A percentile compares a stretch with the other conserved stretches of the same genome.
Evolutionary conservation across 2,797 vertebrate species (phyloP).

Genomic region (Garrulus glandarius): DNA sequence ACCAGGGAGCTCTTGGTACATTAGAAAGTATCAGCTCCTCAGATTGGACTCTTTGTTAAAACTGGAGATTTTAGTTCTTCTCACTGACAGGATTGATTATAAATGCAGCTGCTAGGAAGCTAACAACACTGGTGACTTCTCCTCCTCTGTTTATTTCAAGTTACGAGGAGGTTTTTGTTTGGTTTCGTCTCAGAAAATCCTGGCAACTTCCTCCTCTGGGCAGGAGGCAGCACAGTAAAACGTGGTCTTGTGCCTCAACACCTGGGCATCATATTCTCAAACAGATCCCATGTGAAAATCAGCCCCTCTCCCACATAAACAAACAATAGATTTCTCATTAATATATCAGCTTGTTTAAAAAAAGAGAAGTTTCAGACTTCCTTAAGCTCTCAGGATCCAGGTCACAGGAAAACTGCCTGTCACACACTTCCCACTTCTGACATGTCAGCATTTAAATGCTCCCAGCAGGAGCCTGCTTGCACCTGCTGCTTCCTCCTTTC

Average conservation of each 20-base stretch:
- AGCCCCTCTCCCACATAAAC: background rate
- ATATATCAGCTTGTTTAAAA: background rate
- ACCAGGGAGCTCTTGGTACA: background rate
- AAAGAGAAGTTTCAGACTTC: background rate
- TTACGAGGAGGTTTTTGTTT: background rate
- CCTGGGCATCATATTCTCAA: background rate
- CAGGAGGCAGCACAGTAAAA: background rate
- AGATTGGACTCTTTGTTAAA: background rate
- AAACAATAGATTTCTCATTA: background rate
- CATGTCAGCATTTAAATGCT: background rate
- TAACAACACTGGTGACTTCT: background rate
- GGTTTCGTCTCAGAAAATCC: background rate
- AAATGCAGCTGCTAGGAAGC: background rate
- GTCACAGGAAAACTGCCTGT: background rate
- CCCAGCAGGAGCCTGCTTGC: background rate
- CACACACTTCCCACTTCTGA: background rate
- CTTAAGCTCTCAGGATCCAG: background rate
- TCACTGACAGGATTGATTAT: background rate
- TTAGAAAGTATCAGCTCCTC: background rate
- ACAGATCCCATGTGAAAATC: background rate
- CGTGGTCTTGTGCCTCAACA: background rate
- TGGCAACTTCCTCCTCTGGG: background rate
- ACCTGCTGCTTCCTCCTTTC: background rate
- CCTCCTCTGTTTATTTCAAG: background rate
- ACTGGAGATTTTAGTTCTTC: background rate